Conservation (phyloP, 2,113 vertebrate species). For the Notarius lentiginosus region DNA sequence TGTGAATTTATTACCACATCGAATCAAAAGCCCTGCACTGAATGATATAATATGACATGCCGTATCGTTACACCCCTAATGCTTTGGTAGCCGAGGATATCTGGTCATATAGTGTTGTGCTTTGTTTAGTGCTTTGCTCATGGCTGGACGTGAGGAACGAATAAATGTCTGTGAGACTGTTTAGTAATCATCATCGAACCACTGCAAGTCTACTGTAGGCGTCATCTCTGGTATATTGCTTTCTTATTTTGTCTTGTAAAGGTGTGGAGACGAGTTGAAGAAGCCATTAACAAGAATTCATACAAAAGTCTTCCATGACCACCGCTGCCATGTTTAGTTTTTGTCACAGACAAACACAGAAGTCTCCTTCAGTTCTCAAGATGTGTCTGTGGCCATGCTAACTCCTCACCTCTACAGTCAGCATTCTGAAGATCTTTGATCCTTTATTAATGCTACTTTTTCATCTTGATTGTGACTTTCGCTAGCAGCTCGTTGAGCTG, state of each 20-base stretch:
- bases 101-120: slow-evolving; percentile 35
- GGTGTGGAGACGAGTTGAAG: slow-evolving; percentile 42
- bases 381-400: slow-evolving; percentile 53
- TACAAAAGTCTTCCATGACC: slow-evolving; percentile 20
- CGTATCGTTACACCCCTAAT: slow-evolving; percentile 21
- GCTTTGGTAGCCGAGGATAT: slow-evolving; percentile 40
- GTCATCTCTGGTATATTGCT: slow-evolving; percentile 21
- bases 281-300: slow-evolving; percentile 46
- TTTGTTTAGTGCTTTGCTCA: slow-evolving; percentile 37
- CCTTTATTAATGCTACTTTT: slow-evolving; percentile 57
- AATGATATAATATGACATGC: background rate
- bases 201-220: background rate
- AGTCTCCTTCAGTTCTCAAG: slow-evolving; percentile 29
- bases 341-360: slow-evolving; percentile 30
- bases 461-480: slow-evolving; percentile 77
- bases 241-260: background rate
- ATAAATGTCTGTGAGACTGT: background rate
- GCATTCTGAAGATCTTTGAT: slow-evolving; percentile 58
- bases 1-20: background rate
- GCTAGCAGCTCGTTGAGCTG: slow-evolving; percentile 70
- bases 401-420: slow-evolving; percentile 49
- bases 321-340: background rate
- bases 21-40: too few species aligned
- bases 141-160: background rate
- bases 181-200: background rate